These are phyloP conservation scores for Agonum fuliginosum DNA, from an alignment of 2,888 invertebrate species.

Conservation along the genomic window DNA sequence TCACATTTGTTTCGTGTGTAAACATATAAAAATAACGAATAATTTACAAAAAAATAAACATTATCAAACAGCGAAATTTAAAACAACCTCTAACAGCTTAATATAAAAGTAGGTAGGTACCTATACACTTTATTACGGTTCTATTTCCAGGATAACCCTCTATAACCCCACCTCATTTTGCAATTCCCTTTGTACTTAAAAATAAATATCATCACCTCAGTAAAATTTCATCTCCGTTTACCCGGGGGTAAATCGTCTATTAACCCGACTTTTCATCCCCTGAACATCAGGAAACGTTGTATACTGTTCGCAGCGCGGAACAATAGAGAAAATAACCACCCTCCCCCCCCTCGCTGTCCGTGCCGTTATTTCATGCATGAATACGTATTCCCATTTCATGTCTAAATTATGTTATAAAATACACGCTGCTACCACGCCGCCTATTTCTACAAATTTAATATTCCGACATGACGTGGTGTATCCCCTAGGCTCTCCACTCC, in stretches of 20 bases:
- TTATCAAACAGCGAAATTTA: too few species aligned
- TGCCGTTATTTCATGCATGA: constrained; percentile 59
- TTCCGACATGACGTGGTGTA: constrained; percentile 11
- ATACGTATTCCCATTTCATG: constrained; percentile 60
- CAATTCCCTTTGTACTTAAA: not conserved
- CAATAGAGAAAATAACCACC: constrained; percentile 38
- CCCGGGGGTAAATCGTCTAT: constrained; percentile 7
- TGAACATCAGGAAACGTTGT: not conserved
- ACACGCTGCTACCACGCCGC: constrained; percentile 24
- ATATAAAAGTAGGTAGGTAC: too few species aligned
- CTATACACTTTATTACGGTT: not conserved
- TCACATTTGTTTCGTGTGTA: too few species aligned
- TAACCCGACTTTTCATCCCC: constrained; percentile 17
- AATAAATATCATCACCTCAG: not conserved
- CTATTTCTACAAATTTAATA: constrained; percentile 58
- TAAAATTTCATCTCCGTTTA: not conserved
- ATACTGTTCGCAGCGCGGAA: constrained; percentile 9
- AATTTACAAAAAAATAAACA: too few species aligned
- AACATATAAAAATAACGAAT: too few species aligned
- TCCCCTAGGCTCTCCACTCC: too few species aligned
- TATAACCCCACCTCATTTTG: not conserved
- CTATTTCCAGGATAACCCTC: not conserved
- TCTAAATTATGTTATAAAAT: constrained; percentile 60
- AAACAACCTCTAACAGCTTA: too few species aligned
- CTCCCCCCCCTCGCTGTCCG: constrained; percentile 5